Base-by-base conservation (phyloP, 2,797 vertebrate genomes). In the Liasis olivaceus region DNA sequence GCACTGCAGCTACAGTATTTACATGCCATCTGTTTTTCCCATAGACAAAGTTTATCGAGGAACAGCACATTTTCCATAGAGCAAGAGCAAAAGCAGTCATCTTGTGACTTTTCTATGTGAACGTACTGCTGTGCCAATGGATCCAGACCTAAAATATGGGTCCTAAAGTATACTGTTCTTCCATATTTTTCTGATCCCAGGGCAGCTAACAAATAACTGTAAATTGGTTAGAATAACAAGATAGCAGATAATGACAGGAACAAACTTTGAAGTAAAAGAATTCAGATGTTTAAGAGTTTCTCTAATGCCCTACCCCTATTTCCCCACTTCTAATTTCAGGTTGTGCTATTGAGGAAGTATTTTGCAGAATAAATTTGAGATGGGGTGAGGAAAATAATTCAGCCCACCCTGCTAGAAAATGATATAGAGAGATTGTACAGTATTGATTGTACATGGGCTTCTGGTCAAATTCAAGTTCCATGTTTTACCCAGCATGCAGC, bases 21-120 rank as follows among this genome's bases (percentile, higher is more conserved):
- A n/a, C 31, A 59, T 26, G 7, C 69, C 54, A 87, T 2, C 28
- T 14, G 42, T 91, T 91, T 95, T 15, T 85, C 1, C 0, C 20
- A 59, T 12, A 8, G 31, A 3, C 60, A 95, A 93, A 91, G 88
- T 54, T 54, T 54, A 54, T 54, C 6, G 51, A 54, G 51, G 51
- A 7, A 54, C 51, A 54, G 89, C 81, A 86, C 42, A 5, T 0
- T 36, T 92, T 92, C 89, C 89, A 42, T 42, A 56, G 17, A 94
- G 91, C 91, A 94, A 3, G 2, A 0, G 62, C 54, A 93, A 17
- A 92, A 63, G 3, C 26, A 62, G 3, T 20, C 72, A 84, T 85
- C n/a, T 85, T 14, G 42, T 13, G 47, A 92, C 88, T 85, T 95
- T 93, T 56, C 17, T 90, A 28, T 81, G 28, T 92, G 90, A 87